Base-by-base conservation (phyloP, 2,797 vertebrate species). In the Mionectes olivaceus region DNA sequence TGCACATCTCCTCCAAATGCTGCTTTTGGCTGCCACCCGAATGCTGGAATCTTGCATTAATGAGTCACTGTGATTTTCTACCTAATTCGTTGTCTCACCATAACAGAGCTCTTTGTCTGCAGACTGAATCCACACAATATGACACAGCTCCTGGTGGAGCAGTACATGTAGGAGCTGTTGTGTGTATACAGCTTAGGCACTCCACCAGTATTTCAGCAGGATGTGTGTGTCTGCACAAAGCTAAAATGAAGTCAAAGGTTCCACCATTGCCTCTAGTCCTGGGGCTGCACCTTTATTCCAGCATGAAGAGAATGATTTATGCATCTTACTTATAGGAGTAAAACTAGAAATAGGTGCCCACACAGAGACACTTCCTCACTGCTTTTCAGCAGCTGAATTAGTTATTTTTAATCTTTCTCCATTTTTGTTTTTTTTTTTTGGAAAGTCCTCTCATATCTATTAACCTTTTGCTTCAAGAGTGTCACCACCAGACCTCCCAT, bases 91-190 rank as follows among this genome's bases (percentile, higher is more conserved):
- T 39, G 47, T 57, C 35, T 76, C 46, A 56, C 24, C 30, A 5
- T n/a, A 84, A 71, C 11, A 32, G 74, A 92, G 35, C 19, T 30
- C 37, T 43, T 80, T 64, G 49, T 39, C 63, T 61, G 39, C 43
- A 79, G n/a, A 14, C 59, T 74, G 68, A 44, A 52, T 70, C 53
- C 69, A 60, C 0, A 0, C 1, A 3, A 53, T 44, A 25, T 47
- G 64, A 77, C 2, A 4, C 25, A 49, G 68, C 16, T 63, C 52
- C 28, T 47, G 0, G 7, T 30, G 18, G 52, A 87, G 57, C 63
- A 80, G 47, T 33, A 87, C 21, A 49, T 44, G 65, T 9, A 83
- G 79, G 73, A 89, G 71, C 25, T 63, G 43, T 17, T 59, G 28
- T 21, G 13, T 27, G 68, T 28, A 53, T 30, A 12, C 1, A 23